Percentiles rank a stretch among this genome's conserved stretches.
These are phyloP conservation scores for Gymnothorax reevesii DNA, from an alignment of 2,797 vertebrate genomes.

Conservation along the genomic window DNA sequence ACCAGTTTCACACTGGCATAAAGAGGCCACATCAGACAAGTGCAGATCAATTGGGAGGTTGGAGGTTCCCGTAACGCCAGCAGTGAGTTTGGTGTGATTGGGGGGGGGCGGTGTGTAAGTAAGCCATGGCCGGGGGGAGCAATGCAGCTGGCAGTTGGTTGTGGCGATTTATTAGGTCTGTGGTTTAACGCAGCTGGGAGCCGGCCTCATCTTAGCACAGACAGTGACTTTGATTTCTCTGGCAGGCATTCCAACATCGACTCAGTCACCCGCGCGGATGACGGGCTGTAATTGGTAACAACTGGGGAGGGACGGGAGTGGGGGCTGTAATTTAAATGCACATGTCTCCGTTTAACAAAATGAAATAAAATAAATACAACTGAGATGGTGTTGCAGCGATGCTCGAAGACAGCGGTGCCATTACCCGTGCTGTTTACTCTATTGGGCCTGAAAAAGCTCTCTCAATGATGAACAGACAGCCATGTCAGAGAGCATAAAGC, in stretches of 20 bases:
- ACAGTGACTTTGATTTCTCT: slow-evolving; percentile 16
- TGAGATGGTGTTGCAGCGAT: not conserved
- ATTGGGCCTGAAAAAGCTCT: not conserved
- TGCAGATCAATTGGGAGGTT: not conserved
- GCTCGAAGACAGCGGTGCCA: not conserved
- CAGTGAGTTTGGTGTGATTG: not conserved
- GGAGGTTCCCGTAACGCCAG: not conserved
- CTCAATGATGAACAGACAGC: not conserved
- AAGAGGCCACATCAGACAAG: not conserved
- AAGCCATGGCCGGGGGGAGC: not conserved
- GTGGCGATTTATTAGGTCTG: not conserved
- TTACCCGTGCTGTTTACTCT: not conserved
- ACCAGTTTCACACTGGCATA: not conserved
- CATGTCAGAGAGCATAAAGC: not conserved
- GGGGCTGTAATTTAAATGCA: not conserved
- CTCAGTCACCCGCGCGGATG: not conserved
- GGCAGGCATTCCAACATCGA: not conserved
- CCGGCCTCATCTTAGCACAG: not conserved
- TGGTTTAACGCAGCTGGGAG: not conserved
- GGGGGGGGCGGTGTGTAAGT: not conserved
- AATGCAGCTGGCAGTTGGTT: not conserved
- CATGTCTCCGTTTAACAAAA: not conserved
- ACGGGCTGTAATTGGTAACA: slow-evolving; percentile 25
- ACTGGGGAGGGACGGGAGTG: not conserved
- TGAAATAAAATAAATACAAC: not conserved